A percentile compares a stretch with the other conserved stretches of the same genome.
These are phyloP conservation scores for Eospalax fontanierii DNA, from an alignment of 2,797 vertebrate species.

Conservation along the genomic window DNA sequence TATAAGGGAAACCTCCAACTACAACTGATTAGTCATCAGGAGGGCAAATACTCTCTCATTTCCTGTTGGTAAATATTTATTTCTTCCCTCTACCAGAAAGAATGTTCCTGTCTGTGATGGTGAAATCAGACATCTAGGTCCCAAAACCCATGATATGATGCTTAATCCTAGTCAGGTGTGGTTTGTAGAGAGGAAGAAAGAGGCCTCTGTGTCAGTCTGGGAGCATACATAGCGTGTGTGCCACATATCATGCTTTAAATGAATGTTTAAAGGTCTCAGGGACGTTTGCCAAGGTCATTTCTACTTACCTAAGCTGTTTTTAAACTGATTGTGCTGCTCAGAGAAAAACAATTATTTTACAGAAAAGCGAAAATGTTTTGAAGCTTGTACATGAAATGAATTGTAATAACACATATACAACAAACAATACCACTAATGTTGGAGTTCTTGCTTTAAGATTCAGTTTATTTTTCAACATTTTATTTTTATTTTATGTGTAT, in stretches of 20 bases:
- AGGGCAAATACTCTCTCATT: neutral
- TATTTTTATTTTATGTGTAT: no score
- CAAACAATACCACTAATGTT: neutral
- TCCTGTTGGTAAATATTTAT: neutral
- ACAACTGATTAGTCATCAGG: neutral
- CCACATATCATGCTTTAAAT: neutral
- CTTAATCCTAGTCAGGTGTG: neutral
- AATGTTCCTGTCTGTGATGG: neutral
- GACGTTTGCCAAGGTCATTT: neutral
- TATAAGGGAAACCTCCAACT: neutral
- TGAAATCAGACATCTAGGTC: slow-evolving; percentile 16
- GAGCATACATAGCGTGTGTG: neutral
- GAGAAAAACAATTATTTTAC: neutral
- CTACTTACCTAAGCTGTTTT: neutral
- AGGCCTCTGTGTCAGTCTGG: neutral
- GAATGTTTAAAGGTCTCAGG: neutral
- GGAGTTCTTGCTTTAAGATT: neutral
- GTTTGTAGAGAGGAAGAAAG: neutral
- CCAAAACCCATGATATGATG: neutral
- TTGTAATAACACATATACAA: neutral
- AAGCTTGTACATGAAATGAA: neutral
- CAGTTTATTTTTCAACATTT: no score
- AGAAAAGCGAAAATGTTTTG: neutral
- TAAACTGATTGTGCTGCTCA: neutral
- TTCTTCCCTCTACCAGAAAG: neutral